Percentiles rank a stretch among this genome's conserved stretches.
These are phyloP conservation scores for Hololepta plana DNA, from an alignment of 2,888 invertebrate species.

Conservation along the genomic window DNA sequence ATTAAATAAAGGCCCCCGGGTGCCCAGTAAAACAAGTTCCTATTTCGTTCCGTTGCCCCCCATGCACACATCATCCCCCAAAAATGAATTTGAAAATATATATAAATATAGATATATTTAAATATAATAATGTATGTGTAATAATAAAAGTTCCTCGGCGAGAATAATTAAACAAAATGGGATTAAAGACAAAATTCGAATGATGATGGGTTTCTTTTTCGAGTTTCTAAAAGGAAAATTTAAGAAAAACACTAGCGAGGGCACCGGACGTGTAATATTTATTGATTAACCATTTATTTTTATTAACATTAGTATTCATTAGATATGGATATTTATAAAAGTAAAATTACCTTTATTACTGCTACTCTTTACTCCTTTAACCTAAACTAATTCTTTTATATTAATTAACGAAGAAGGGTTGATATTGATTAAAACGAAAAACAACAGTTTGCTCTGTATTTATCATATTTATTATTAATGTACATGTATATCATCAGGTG, in stretches of 20 bases:
- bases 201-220: too few relatives aligned
- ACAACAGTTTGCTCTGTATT: conserved; percentile 23
- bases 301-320: too few relatives aligned
- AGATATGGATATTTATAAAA: conserved; percentile 8
- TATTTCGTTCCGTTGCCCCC: conserved; percentile 25
- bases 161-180: too few relatives aligned
- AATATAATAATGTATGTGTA: too few relatives aligned
- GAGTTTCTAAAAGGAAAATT: too few relatives aligned
- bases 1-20: conserved; percentile 18
- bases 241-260: conserved; percentile 19
- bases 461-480: conserved; percentile 25
- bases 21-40: conserved; percentile 33
- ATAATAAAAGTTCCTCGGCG: too few relatives aligned
- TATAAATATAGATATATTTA: too few relatives aligned
- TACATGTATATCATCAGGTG: conserved; percentile 30
- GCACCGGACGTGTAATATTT: conserved; percentile 27
- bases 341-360: conserved; percentile 23
- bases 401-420: too few relatives aligned
- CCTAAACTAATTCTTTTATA: too few relatives aligned
- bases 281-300: conserved; percentile 28
- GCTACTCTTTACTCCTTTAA: too few relatives aligned
- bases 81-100: too few relatives aligned
- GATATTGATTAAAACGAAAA: conserved; percentile 4
- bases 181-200: too few relatives aligned
- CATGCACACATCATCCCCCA: conserved; percentile 23